These are phyloP conservation scores for Drosophila arawakana DNA, from an alignment of 1,140 invertebrate genomes.

Conservation along the genomic window DNA sequence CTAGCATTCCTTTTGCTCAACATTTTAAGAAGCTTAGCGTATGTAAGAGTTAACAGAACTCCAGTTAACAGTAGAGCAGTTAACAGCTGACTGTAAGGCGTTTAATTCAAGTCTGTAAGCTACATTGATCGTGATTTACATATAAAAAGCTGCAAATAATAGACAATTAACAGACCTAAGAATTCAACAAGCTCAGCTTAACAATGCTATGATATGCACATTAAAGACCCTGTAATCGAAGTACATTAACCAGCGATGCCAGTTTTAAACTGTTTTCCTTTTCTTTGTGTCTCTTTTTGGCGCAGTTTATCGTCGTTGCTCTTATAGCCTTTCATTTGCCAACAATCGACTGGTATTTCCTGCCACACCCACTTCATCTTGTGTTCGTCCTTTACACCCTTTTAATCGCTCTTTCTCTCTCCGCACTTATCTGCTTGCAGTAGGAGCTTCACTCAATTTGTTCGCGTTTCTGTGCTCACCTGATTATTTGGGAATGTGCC, in stretches of 20 bases:
- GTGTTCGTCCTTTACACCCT: background rate
- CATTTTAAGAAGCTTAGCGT: too few relatives aligned
- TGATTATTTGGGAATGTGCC: slow-evolving; percentile 97
- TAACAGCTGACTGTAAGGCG: too few relatives aligned
- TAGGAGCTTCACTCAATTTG: slow-evolving; percentile 23
- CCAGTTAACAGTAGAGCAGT: too few relatives aligned
- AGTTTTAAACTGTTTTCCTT: slow-evolving; percentile 13
- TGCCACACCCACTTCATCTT: background rate
- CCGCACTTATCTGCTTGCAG: background rate
- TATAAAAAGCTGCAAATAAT: too few relatives aligned
- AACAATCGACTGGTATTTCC: slow-evolving; percentile 67
- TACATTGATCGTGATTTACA: too few relatives aligned
- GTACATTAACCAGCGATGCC: slow-evolving; percentile 32
- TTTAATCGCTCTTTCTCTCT: background rate
- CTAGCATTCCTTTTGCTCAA: too few relatives aligned
- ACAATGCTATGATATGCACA: too few relatives aligned
- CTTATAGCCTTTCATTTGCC: slow-evolving; percentile 60
- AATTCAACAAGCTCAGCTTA: too few relatives aligned
- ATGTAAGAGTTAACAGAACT: too few relatives aligned
- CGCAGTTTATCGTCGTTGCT: slow-evolving; percentile 16
- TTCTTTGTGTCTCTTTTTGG: slow-evolving; percentile 10
- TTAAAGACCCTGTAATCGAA: background rate
- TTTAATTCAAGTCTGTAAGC: too few relatives aligned
- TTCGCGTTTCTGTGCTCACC: slow-evolving; percentile 86
- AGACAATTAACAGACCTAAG: too few relatives aligned